A percentile compares a stretch with the other conserved stretches of the same genome.
phyloP scores from a whole-genome alignment of 2,113 vertebrate species.

The Pycnonotus jocosus region DNA sequence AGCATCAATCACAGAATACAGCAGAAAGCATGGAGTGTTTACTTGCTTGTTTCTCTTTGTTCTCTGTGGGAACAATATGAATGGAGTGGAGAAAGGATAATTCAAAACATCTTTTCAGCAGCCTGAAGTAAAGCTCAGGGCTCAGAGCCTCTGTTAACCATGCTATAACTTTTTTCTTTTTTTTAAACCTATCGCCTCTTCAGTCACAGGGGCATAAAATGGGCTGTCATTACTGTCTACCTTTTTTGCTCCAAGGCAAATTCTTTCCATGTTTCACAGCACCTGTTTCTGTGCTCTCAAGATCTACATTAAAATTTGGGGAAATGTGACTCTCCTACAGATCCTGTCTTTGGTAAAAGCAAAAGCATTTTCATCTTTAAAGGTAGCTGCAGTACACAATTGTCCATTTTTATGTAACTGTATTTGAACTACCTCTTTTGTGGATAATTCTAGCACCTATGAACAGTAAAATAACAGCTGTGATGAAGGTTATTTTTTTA shows the following conservation, averaged over 20 bases:
- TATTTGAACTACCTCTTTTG: background rate
- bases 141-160: background rate
- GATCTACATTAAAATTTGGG: background rate
- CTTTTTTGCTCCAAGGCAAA: background rate
- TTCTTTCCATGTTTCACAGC: background rate
- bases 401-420: background rate
- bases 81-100: background rate
- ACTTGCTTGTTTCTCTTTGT: background rate
- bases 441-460: background rate
- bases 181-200: background rate
- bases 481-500: constrained; percentile 21
- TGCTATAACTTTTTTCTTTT: background rate
- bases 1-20: background rate
- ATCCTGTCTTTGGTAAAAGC: background rate
- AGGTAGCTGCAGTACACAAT: background rate
- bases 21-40: background rate
- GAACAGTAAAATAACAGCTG: background rate
- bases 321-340: background rate
- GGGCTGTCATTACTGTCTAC: background rate
- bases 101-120: background rate
- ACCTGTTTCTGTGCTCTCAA: background rate
- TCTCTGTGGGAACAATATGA: background rate
- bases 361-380: constrained; percentile 2
- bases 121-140: background rate
- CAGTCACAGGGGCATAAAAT: background rate